Percentiles rank a stretch among this genome's conserved stretches.
phyloP scores from a whole-genome alignment of 2,888 invertebrate species.

The Eristalinus sepulchralis region DNA sequence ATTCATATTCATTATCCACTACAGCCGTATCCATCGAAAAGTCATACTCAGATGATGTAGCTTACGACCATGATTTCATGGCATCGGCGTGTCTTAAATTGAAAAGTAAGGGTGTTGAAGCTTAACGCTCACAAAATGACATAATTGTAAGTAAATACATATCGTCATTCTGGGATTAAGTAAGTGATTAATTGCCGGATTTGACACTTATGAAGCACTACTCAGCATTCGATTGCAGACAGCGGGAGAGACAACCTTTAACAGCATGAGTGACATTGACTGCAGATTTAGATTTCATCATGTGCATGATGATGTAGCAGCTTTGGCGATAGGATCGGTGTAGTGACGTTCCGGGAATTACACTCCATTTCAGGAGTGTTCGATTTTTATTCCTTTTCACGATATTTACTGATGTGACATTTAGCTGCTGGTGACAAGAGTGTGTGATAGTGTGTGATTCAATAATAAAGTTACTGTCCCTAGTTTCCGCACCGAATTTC shows the following conservation, averaged over 20 bases:
- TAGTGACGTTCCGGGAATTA: constrained; percentile 6
- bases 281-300: constrained; percentile 10
- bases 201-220: constrained; percentile 39
- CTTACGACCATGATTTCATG: constrained; percentile 43
- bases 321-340: neutral
- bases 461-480: too few species aligned
- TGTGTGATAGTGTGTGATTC: too few species aligned
- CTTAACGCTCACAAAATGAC: constrained; percentile 56
- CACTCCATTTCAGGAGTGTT: constrained; percentile 1
- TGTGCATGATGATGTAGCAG: constrained; percentile 36
- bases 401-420: too few species aligned
- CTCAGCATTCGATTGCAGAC: constrained; percentile 47
- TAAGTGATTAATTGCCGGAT: constrained; percentile 48
- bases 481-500: too few species aligned
- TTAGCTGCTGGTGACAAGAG: too few species aligned
- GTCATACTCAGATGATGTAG: constrained; percentile 23
- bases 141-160: constrained; percentile 61
- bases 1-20: constrained; percentile 39
- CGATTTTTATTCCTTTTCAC: too few species aligned
- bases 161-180: constrained; percentile 41
- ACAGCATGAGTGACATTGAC: constrained; percentile 16
- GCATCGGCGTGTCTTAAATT: constrained; percentile 46
- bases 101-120: constrained; percentile 56
- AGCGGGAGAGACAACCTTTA: neutral
- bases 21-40: constrained; percentile 9